phyloP scores from a whole-genome alignment of 2,888 invertebrate species.

The Anarsia innoxiella region DNA sequence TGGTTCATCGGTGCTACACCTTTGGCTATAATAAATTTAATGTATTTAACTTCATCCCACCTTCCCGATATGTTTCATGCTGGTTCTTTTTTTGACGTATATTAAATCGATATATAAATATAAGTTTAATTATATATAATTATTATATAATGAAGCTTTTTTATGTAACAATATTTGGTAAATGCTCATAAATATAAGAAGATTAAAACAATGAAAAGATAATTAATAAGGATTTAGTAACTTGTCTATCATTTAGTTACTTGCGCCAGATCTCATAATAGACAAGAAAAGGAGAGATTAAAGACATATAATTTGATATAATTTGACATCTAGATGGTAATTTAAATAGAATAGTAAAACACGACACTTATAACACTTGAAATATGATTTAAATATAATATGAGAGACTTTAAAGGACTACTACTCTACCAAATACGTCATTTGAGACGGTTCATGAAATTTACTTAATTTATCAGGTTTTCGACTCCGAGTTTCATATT shows the following conservation, averaged over 20 bases:
- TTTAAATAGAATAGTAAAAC: slow-evolving; percentile 17
- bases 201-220: background rate
- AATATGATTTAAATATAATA: slow-evolving; percentile 7
- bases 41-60: slow-evolving; percentile 22
- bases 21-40: slow-evolving; percentile 14
- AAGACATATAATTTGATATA: slow-evolving; percentile 14
- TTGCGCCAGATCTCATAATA: slow-evolving; percentile 50
- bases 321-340: slow-evolving; percentile 16
- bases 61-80: slow-evolving; percentile 49
- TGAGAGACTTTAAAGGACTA: slow-evolving; percentile 15
- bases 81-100: no score
- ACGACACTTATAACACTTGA: slow-evolving; percentile 35
- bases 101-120: no score
- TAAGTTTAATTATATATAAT: slow-evolving; percentile 14
- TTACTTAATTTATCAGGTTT: slow-evolving; percentile 54
- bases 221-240: slow-evolving; percentile 8
- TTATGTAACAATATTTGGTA: background rate
- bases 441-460: slow-evolving; percentile 1
- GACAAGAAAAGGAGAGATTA: slow-evolving; percentile 20
- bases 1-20: slow-evolving; percentile 31
- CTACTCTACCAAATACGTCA: background rate
- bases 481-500: slow-evolving; percentile 45
- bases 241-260: slow-evolving; percentile 29
- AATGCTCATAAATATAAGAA: background rate
- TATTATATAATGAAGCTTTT: background rate